A percentile compares a stretch with the other conserved stretches of the same genome.
phyloP scores from a whole-genome alignment of 2,888 invertebrate genomes.

The Tachina lurida region DNA sequence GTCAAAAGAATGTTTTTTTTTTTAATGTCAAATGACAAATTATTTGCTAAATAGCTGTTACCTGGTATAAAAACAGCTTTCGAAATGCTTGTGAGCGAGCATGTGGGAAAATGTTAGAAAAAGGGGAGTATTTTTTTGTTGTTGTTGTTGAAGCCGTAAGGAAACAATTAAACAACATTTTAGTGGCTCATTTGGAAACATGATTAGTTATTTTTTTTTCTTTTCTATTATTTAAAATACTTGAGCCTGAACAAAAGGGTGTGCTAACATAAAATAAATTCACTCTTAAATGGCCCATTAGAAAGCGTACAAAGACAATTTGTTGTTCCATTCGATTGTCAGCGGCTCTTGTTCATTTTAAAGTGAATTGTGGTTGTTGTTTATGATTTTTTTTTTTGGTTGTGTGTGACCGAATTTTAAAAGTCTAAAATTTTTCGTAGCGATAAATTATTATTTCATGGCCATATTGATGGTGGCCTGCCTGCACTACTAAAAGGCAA shows the following conservation, averaged over 20 bases:
- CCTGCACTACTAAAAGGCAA: no score
- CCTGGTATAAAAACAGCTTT: slow-evolving; percentile 39
- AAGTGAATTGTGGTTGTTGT: background rate
- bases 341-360: background rate
- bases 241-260: slow-evolving; percentile 21
- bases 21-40: slow-evolving; percentile 50
- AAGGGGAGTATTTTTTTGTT: slow-evolving; percentile 49
- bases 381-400: no score
- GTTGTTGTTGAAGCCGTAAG: slow-evolving; percentile 16
- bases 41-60: slow-evolving; percentile 65
- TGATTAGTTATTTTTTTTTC: slow-evolving; percentile 30
- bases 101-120: slow-evolving; percentile 31
- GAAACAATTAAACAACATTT: slow-evolving; percentile 60
- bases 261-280: slow-evolving; percentile 6
- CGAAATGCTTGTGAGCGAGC: background rate
- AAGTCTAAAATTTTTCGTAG: no score
- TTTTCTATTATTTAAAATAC: slow-evolving; percentile 1
- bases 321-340: background rate
- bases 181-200: slow-evolving; percentile 57
- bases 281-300: slow-evolving; percentile 30
- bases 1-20: slow-evolving; percentile 39
- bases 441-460: no score
- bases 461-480: no score
- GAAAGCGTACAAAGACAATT: slow-evolving; percentile 3
- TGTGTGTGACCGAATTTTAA: no score